Conservation (phyloP, 2,113 vertebrate species). For the Malurus elegans region DNA sequence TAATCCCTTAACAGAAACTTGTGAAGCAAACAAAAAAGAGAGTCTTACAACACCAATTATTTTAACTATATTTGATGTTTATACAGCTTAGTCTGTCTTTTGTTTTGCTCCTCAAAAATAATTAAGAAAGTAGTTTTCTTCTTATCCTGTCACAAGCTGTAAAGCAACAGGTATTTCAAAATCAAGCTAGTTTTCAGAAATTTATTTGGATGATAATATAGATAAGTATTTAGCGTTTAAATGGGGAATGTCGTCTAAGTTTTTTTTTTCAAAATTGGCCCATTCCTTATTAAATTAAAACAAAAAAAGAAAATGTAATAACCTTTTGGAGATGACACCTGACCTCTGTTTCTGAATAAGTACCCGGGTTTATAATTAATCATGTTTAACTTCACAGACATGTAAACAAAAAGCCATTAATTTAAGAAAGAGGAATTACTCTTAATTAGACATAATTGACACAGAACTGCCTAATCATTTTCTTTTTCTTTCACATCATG, state of each 20-base stretch:
- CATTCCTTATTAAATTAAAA: neutral
- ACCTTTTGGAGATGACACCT: neutral
- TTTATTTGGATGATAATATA: neutral
- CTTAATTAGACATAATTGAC: constrained; percentile 14
- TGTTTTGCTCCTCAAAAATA: neutral
- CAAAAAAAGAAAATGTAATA: neutral
- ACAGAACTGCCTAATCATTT: neutral
- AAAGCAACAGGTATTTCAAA: neutral
- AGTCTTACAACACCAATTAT: neutral
- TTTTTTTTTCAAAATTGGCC: neutral
- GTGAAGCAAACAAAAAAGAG: neutral
- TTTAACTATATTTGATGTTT: neutral
- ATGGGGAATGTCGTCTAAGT: neutral
- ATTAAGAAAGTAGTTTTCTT: neutral
- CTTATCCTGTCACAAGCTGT: neutral
- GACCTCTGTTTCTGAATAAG: neutral
- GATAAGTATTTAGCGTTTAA: neutral
- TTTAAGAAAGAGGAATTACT: neutral
- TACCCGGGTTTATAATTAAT: neutral
- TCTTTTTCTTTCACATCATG: neutral
- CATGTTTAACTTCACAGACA: neutral
- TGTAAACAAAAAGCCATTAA: constrained; percentile 21
- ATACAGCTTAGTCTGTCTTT: neutral
- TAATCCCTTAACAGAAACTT: neutral
- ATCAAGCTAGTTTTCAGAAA: neutral